These are phyloP conservation scores for Eristalinus aeneus DNA, from an alignment of 2,888 invertebrate species.

Conservation along the genomic window DNA sequence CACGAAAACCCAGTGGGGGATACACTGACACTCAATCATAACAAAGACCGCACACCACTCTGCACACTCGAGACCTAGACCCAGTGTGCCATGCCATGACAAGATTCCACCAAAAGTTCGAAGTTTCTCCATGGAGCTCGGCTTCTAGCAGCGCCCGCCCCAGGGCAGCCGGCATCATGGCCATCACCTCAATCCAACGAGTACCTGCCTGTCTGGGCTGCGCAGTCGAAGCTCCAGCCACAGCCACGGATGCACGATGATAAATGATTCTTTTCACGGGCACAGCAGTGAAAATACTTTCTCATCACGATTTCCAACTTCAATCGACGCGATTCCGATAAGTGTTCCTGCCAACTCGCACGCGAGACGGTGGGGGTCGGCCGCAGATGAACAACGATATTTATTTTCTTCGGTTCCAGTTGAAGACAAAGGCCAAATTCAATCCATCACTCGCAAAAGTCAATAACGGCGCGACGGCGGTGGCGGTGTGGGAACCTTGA, in stretches of 20 bases:
- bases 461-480: constrained; percentile 11
- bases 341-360: constrained; percentile 23
- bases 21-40: not conserved
- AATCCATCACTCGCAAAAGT: constrained; percentile 50
- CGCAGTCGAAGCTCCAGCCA: not conserved
- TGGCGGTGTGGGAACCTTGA: constrained; percentile 39
- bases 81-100: not conserved
- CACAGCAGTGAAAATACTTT: constrained; percentile 59
- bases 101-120: not conserved
- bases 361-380: not conserved
- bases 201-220: constrained; percentile 9
- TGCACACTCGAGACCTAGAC: not conserved
- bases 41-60: not conserved
- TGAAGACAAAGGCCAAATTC: constrained; percentile 3
- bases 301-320: constrained; percentile 60
- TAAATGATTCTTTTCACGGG: constrained; percentile 32
- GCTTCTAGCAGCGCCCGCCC: constrained; percentile 26
- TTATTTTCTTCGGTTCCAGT: constrained; percentile 27
- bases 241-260: constrained; percentile 16
- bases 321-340: constrained; percentile 30
- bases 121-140: constrained; percentile 2
- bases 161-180: constrained; percentile 6
- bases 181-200: constrained; percentile 31
- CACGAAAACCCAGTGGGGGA: not conserved
- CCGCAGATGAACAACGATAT: not conserved